Conservation (phyloP, 2,113 vertebrate species). For the Promerops cafer region DNA sequence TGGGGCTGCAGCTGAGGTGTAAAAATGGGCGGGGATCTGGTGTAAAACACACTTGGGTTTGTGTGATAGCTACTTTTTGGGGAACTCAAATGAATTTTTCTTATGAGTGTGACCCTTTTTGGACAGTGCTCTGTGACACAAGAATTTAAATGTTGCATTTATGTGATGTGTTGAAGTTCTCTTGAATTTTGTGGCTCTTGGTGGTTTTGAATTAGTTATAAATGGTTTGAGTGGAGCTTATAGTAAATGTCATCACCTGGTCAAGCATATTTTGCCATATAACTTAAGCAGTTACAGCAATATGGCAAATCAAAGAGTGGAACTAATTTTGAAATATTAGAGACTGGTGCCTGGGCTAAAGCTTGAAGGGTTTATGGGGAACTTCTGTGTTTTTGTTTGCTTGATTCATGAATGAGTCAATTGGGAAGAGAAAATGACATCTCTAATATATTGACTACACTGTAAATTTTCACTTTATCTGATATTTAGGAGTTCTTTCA, state of each 20-base stretch:
- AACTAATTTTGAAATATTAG: background rate
- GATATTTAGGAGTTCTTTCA: background rate
- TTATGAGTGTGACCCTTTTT: accelerated
- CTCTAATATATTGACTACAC: background rate
- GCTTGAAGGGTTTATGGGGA: background rate
- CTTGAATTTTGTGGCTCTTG: background rate
- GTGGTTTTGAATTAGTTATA: background rate
- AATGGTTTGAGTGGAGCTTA: background rate
- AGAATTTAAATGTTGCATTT: background rate
- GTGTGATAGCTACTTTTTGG: background rate
- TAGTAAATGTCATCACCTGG: background rate
- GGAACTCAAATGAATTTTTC: background rate
- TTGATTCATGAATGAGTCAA: background rate
- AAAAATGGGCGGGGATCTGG: background rate
- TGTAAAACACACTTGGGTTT: background rate
- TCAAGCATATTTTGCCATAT: background rate
- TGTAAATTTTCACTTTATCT: background rate
- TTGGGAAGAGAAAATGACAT: background rate
- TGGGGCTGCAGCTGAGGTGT: background rate
- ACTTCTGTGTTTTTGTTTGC: background rate
- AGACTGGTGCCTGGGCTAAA: background rate
- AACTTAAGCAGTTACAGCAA: background rate
- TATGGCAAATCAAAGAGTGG: background rate
- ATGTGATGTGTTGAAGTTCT: background rate
- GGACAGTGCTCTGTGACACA: background rate